Evolutionary conservation across 2,888 invertebrate genomes (phyloP).

Genomic region (Diarsia rubi): DNA sequence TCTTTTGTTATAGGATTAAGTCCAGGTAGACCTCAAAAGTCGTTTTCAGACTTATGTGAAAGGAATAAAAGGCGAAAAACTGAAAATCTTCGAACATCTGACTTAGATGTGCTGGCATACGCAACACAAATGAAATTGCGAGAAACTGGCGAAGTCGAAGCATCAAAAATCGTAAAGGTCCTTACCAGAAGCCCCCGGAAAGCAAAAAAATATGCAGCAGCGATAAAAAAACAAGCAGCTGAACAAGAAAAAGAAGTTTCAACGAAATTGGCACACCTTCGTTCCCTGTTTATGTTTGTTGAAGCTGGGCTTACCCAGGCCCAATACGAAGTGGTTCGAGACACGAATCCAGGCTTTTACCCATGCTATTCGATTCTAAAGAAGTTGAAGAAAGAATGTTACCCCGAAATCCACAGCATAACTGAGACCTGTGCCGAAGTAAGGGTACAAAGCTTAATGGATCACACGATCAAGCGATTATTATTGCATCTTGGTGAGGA

Average conservation of each 20-base stretch:
- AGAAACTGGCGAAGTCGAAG: constrained; percentile 1
- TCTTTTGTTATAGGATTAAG: neutral
- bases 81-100: neutral
- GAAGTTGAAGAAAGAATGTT: constrained; percentile 48
- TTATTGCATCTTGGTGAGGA: constrained; percentile 24
- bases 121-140: constrained; percentile 16
- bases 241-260: constrained; percentile 1
- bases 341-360: constrained; percentile 33
- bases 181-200: constrained; percentile 14
- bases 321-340: constrained; percentile 10
- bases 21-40: neutral
- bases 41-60: neutral
- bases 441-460: constrained; percentile 42
- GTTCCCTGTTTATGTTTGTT: neutral
- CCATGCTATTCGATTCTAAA: constrained; percentile 40
- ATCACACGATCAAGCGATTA: constrained; percentile 36
- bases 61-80: neutral
- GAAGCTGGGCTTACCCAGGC: neutral
- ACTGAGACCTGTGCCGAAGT: constrained; percentile 51
- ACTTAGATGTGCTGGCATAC: neutral
- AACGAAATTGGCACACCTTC: constrained; percentile 3
- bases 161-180: neutral
- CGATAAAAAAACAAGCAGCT: neutral
- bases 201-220: constrained; percentile 5
- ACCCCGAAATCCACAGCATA: constrained; percentile 46